These are phyloP conservation scores for Mylabris phalerata DNA, from an alignment of 1,140 invertebrate genomes.

Conservation along the genomic window DNA sequence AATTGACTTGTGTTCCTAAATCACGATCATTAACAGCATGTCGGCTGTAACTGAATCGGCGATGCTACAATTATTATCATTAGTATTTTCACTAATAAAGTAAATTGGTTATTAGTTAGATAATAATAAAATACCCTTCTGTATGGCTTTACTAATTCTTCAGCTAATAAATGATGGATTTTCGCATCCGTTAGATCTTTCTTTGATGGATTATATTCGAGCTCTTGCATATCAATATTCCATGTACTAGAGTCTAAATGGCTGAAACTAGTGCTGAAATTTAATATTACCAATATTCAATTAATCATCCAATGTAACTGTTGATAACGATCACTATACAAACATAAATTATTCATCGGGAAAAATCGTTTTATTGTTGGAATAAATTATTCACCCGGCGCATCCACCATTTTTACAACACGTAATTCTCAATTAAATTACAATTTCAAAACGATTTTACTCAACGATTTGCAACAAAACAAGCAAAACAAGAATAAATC, in stretches of 20 bases:
- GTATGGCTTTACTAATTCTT: conserved; percentile 84
- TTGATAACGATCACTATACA: too few species aligned
- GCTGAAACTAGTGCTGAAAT: conserved; percentile 64
- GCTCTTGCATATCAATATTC: conserved; percentile 88
- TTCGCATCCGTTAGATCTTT: conserved; percentile 87
- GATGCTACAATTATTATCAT: conserved; percentile 55
- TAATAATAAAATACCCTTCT: conserved; percentile 62
- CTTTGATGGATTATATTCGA: conserved; percentile 86
- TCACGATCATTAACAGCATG: conserved; percentile 85
- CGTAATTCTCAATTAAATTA: too few species aligned
- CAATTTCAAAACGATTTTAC: too few species aligned
- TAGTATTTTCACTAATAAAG: not conserved
- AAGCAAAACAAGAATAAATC: too few species aligned
- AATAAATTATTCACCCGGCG: too few species aligned
- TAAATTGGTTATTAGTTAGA: not conserved
- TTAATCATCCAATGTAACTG: too few species aligned
- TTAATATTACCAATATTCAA: not conserved
- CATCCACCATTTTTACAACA: too few species aligned
- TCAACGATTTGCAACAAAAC: too few species aligned
- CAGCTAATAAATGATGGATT: conserved; percentile 86
- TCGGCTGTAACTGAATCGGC: conserved; percentile 81
- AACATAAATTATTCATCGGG: too few species aligned
- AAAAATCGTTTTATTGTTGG: too few species aligned
- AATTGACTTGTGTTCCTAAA: conserved; percentile 80
- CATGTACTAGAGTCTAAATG: conserved; percentile 72